Base-by-base conservation (phyloP, 2,888 invertebrate genomes). In the Mactromeris polynyma region DNA sequence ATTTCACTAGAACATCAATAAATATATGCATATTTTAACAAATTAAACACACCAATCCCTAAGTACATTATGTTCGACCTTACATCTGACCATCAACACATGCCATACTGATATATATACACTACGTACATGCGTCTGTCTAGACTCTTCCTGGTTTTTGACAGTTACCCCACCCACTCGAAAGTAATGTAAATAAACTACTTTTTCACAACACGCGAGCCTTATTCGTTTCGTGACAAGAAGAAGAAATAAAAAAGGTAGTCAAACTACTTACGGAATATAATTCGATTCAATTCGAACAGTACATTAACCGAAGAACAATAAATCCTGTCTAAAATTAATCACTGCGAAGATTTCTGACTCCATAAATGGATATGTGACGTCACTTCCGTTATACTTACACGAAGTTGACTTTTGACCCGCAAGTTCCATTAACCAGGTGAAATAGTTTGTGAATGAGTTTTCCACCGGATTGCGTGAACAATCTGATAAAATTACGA, bases 361-460 rank as follows among this genome's bases (percentile, higher is more conserved):
- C 90, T 91, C 91, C 91, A 92, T 92, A 87, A 86, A 92, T 92
- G 91, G 91, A 51, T 38, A 26, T 87, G 80, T 86, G 87, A 90
- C 90, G 91, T 92, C 91, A 90, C 87, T 87, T 92, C 91, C 91
- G 91, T 90, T 90, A 89, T 87, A 90, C 7, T 89, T 89, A 51
- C 38, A 38, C 78, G 79, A 54, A 81, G 78, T 83, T 89, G 54
- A 86, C 86, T 86, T 89, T 54, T 89, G 81, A 91, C 91, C 91
- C 83, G 38, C 46, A 36, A 19, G 51, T 87, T 90, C 85, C 85
- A 73, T 73, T 85, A 85, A 84, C 84, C 87, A 86, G 85, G 82
- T 87, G 69, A 91, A 88, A 91, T 91, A 91, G 85, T 89, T 89
- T 85, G 78, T 89, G 85, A 91, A 91, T 89, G 91, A 91, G 89